Base-by-base conservation (phyloP, 2,113 vertebrate species). In the Edolisoma coerulescens region DNA sequence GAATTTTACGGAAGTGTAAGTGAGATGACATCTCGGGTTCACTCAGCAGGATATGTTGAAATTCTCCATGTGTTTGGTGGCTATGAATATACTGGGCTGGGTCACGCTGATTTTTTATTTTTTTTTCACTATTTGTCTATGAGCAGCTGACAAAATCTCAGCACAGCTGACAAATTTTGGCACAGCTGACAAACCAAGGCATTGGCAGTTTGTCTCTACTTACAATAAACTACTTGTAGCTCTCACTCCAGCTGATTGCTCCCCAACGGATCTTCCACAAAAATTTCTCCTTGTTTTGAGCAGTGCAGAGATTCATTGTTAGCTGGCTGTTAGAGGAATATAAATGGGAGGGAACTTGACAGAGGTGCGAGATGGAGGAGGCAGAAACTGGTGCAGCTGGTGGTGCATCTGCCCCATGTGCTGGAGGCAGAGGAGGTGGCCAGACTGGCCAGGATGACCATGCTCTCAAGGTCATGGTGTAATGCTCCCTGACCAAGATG, bases 91-190 rank as follows among this genome's bases (percentile, higher is more conserved):
- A 5, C 56, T 61, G 77, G 63, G 37, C 52, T 78, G 68, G 64
- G 60, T 70, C 71, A 26, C 17, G n/a, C 33, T 67, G 26, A 1
- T 26, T 33, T 16, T 16, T 1, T n/a, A n/a, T n/a, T 52, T 35
- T 28, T 28, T 26, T 2, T 21, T 12, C 35, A 21, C 35, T 82
- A 2, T 86, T 90, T 93, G 32, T 84, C 60, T 84, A 3, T 21
- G 73, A 71, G 57, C 95, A 93, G 87, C 90, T 94, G 92, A 89
- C 60, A 84, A 39, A 73, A 44, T 71, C 85, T 68, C 80, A 54
- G 82, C 59, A n/a, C 91, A 88, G 91, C 87, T 85, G 94, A 59
- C 79, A 65, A 37, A 86, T 63, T 56, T 53, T 93, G 92, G 83
- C 75, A 54, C 70, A 86, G 90, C 78, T 90, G 83, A 49, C 71